phyloP scores from a whole-genome alignment of 2,888 invertebrate species.

The Tricholauxania praeusta region DNA sequence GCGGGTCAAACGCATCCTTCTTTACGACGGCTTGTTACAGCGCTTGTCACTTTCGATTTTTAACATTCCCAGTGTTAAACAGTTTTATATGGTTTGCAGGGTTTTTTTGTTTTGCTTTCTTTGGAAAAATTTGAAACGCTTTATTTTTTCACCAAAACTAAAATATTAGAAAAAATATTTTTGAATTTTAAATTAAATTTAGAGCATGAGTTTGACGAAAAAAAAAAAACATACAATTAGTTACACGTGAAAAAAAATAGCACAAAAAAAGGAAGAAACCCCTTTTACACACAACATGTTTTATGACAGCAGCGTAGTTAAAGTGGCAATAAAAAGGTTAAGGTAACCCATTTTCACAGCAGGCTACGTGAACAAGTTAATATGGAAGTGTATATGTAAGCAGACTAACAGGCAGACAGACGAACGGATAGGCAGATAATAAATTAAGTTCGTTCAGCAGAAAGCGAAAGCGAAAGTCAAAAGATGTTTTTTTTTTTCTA shows the following conservation, averaged over 20 bases:
- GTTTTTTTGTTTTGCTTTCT: not conserved
- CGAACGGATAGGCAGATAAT: not conserved
- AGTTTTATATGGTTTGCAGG: slow-evolving; percentile 4
- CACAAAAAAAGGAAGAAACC: not conserved
- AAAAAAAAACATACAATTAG: not conserved
- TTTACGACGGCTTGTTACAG: not conserved
- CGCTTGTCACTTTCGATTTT: slow-evolving; percentile 27
- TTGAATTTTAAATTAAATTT: not conserved
- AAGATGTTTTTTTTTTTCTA: too few relatives aligned
- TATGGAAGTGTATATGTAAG: not conserved
- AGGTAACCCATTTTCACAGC: slow-evolving; percentile 24
- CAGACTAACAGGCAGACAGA: not conserved
- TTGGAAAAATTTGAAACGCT: slow-evolving; percentile 14
- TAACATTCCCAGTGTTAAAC: not conserved
- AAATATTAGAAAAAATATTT: not conserved
- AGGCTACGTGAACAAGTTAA: not conserved
- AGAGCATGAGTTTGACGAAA: slow-evolving; percentile 20
- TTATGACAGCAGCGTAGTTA: not conserved
- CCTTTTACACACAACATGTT: slow-evolving; percentile 22
- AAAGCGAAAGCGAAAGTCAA: slow-evolving; percentile 13
- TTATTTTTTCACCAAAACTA: slow-evolving; percentile 32
- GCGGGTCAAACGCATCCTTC: slow-evolving; percentile 8
- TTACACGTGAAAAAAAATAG: too few relatives aligned
- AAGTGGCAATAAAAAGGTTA: slow-evolving; percentile 2
- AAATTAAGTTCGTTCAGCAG: not conserved